Base-by-base conservation (phyloP, 1,140 invertebrate genomes). In the Diploscapter pachys region DNA sequence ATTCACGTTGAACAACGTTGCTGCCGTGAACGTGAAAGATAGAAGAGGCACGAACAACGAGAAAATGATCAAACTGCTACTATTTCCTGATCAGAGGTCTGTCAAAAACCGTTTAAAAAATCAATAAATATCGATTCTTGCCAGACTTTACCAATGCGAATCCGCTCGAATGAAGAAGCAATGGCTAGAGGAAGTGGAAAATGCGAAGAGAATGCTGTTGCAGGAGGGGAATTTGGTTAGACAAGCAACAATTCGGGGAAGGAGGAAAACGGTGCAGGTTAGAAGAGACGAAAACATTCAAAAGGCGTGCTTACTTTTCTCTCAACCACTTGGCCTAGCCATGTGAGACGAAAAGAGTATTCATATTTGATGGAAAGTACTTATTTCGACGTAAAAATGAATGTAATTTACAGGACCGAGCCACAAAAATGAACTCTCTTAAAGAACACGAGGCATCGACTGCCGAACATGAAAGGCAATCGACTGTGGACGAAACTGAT, bases 21-120 rank as follows among this genome's bases (percentile, higher is more conserved):
- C 94, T 52, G 92, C 96, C 31, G 94, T 99, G 0, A 98, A 98
- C 88, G 93, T 98, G 3, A 89, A 92, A 80, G 94, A 98, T 77
- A 81, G 72, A 59, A 74, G 9, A 70, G 52, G 64, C 79, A 8
- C 61, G 62, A 6, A 63, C 62, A 3, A 77, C 72, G 5, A 80
- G 51, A 73, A 79, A 62, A 73, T 85, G 6, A 61, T 84, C 2
- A 86, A 86, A 65, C 52, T 84, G 51, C 66, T 79, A 0, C 73
- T 79, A 13, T 79, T 79, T 57, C 78, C 78, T 5, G 75, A 79
- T 31, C 80, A 66, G 63, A 55, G 71, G 73, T 53, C 2, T 61
- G 57, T 2, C 13, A 72, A 4, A 50, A 68, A n/a, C 1, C 5
- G 53, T 11, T 68, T 5, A 68, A 13, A 53, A 31, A 31, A 31